Conservation (phyloP, 2,797 vertebrate genomes). For the Phoxinus dragarum region DNA sequence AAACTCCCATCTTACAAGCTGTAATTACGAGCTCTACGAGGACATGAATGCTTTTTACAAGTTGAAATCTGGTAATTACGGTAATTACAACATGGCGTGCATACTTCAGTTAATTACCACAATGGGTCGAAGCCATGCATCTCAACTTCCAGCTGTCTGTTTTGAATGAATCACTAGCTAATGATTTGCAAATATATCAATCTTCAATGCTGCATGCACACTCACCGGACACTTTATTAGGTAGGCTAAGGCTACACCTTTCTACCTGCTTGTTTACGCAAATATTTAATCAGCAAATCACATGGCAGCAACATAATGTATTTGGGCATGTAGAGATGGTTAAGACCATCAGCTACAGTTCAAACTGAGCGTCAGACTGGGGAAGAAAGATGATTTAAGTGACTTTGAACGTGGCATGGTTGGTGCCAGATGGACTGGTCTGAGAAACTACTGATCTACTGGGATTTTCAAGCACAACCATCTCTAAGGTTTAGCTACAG, state of each 20-base stretch:
- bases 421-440: too few relatives aligned
- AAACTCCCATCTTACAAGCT: background rate
- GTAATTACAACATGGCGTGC: background rate
- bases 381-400: too few relatives aligned
- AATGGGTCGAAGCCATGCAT: background rate
- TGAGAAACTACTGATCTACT: too few relatives aligned
- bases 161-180: background rate
- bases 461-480: too few relatives aligned
- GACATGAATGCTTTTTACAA: background rate
- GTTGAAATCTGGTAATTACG: background rate
- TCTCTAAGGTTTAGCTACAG: too few relatives aligned
- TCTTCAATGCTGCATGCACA: background rate
- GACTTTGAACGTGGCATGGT: too few relatives aligned
- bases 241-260: background rate
- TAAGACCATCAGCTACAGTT: too few relatives aligned
- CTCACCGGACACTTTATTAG: background rate
- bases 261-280: background rate
- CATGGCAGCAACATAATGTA: too few relatives aligned
- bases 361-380: too few relatives aligned
- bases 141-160: background rate
- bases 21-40: background rate
- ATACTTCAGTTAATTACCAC: background rate
- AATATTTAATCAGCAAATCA: background rate
- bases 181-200: background rate
- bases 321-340: background rate